A percentile compares a stretch with the other conserved stretches of the same genome.
Evolutionary conservation across 2,797 vertebrate genomes (phyloP).

Genomic region (Leptoclinus maculatus): DNA sequence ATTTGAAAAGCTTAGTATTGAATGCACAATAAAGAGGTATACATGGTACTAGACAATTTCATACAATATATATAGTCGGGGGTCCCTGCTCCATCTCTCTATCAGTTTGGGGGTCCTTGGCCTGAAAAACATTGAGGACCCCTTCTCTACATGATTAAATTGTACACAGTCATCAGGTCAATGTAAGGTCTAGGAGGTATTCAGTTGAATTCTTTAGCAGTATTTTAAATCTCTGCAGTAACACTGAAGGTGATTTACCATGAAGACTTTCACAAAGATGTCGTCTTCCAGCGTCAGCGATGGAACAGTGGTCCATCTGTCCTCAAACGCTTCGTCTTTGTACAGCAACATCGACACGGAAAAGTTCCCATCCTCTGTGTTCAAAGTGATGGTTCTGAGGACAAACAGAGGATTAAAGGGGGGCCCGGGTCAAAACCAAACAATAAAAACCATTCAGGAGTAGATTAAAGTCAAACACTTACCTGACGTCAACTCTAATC

Average conservation of each 20-base stretch:
- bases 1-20: too few relatives aligned
- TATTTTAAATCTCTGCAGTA: background rate
- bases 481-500: conserved; percentile 83
- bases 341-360: conserved; percentile 84
- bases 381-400: conserved; percentile 83
- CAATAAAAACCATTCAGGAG: background rate
- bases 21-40: too few relatives aligned
- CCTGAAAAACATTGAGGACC: too few relatives aligned
- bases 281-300: conserved; percentile 85
- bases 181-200: background rate
- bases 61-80: too few relatives aligned
- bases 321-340: conserved; percentile 84
- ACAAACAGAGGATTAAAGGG: background rate
- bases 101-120: too few relatives aligned
- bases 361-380: conserved; percentile 87
- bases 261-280: conserved; percentile 86
- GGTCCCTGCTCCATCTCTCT: too few relatives aligned
- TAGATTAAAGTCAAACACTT: background rate
- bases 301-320: conserved; percentile 82
- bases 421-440: background rate
- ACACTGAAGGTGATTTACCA: conserved; percentile 69
- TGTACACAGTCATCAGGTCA: background rate
- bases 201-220: background rate
- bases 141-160: background rate
- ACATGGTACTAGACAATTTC: too few relatives aligned